These are phyloP conservation scores for Pandemis heparana DNA, from an alignment of 2,888 invertebrate species.

Conservation along the genomic window DNA sequence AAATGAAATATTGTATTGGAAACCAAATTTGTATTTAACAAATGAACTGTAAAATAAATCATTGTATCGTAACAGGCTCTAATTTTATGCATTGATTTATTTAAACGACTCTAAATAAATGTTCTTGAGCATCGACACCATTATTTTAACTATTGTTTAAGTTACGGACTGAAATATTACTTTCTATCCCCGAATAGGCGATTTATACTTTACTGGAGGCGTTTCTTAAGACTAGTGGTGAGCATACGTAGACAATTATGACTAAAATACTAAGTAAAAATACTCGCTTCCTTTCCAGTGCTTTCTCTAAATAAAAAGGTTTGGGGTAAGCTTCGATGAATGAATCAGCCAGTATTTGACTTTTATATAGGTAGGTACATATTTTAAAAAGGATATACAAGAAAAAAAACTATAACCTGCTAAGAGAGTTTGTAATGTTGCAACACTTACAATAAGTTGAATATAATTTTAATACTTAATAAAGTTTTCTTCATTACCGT, in stretches of 20 bases:
- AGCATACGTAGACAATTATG: neutral
- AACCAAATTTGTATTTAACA: conserved; percentile 71
- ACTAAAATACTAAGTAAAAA: conserved; percentile 14
- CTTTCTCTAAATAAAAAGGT: no score
- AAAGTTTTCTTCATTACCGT: no score
- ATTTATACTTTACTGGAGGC: conserved; percentile 77
- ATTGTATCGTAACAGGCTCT: conserved; percentile 74
- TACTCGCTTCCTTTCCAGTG: neutral
- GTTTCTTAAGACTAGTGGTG: conserved; percentile 50
- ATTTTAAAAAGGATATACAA: no score
- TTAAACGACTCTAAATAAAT: conserved; percentile 80
- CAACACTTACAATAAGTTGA: no score
- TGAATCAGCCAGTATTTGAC: no score
- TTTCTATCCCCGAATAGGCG: conserved; percentile 57
- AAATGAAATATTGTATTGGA: conserved; percentile 26
- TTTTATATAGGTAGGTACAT: no score
- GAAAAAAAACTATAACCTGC: neutral
- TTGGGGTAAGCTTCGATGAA: no score
- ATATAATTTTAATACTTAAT: no score
- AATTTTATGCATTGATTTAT: conserved; percentile 83
- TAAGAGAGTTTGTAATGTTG: neutral
- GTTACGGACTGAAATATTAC: conserved; percentile 70
- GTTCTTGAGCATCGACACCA: conserved; percentile 77
- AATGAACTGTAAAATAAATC: conserved; percentile 80
- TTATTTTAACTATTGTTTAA: conserved; percentile 81